Conservation (phyloP, 2,888 invertebrate species). For the Apamea monoglypha region DNA sequence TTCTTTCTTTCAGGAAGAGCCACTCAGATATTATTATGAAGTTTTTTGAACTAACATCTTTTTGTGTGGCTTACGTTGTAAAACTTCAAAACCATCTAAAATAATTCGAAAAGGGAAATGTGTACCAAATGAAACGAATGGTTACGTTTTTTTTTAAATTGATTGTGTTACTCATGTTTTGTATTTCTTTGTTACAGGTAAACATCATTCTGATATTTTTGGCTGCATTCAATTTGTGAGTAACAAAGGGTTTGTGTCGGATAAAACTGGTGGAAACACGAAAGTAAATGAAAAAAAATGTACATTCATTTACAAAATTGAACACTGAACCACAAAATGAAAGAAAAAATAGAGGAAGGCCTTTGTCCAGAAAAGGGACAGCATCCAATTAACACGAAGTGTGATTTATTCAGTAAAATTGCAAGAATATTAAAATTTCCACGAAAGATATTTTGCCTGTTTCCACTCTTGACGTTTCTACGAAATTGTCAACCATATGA, state of each 20-base stretch:
- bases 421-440: not conserved
- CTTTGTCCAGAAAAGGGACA: not conserved
- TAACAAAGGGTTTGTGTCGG: constrained; percentile 32
- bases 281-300: not conserved
- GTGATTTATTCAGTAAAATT: constrained; percentile 2
- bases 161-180: constrained; percentile 38
- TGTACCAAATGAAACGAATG: not conserved
- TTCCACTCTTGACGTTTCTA: not conserved
- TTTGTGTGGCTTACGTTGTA: not conserved
- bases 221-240: constrained; percentile 52
- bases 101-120: not conserved
- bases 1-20: too few relatives aligned
- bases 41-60: not conserved
- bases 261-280: not conserved
- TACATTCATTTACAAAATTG: not conserved
- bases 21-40: not conserved
- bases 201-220: constrained; percentile 53
- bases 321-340: not conserved
- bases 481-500: not conserved
- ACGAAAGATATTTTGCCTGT: not conserved
- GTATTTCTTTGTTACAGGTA: constrained; percentile 65
- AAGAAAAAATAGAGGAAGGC: not conserved
- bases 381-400: not conserved
- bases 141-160: not conserved
- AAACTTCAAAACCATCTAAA: not conserved